These are phyloP conservation scores for Lucilia cuprina DNA, from an alignment of 1,140 invertebrate genomes.

Conservation along the genomic window DNA sequence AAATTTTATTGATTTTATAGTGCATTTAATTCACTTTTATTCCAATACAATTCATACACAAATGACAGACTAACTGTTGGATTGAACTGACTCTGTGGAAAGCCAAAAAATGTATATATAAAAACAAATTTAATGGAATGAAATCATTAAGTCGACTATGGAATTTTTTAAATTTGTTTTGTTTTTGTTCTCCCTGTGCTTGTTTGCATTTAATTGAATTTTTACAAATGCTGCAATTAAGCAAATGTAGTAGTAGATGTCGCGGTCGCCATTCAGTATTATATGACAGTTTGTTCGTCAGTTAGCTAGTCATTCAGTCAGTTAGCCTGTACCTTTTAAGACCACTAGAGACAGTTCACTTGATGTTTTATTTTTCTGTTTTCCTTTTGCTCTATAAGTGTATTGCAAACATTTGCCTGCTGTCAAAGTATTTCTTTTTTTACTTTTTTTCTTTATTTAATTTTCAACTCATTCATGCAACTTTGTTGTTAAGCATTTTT, in stretches of 20 bases:
- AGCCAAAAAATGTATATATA: not conserved
- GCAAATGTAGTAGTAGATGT: not conserved
- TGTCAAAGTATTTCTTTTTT: too few species aligned
- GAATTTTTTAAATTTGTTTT: not conserved
- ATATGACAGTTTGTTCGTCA: too few species aligned
- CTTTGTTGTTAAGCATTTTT: too few species aligned
- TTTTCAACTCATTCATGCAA: too few species aligned
- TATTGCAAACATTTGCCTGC: too few species aligned
- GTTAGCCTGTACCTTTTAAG: too few species aligned
- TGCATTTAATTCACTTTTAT: not conserved
- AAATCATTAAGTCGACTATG: not conserved
- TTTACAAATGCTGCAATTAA: not conserved
- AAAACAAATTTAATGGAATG: not conserved
- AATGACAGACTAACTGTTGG: not conserved
- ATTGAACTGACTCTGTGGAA: not conserved
- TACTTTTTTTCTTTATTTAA: too few species aligned
- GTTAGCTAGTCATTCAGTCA: too few species aligned
- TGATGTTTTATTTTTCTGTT: too few species aligned
- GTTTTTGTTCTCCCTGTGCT: not conserved
- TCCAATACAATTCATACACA: not conserved
- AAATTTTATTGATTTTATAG: not conserved
- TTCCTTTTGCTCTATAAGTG: too few species aligned
- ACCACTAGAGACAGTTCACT: too few species aligned
- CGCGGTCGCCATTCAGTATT: too few species aligned
- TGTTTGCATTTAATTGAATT: constrained; percentile 3